These are phyloP conservation scores for Adelosebastes latens DNA, from an alignment of 2,797 vertebrate genomes.

Conservation along the genomic window DNA sequence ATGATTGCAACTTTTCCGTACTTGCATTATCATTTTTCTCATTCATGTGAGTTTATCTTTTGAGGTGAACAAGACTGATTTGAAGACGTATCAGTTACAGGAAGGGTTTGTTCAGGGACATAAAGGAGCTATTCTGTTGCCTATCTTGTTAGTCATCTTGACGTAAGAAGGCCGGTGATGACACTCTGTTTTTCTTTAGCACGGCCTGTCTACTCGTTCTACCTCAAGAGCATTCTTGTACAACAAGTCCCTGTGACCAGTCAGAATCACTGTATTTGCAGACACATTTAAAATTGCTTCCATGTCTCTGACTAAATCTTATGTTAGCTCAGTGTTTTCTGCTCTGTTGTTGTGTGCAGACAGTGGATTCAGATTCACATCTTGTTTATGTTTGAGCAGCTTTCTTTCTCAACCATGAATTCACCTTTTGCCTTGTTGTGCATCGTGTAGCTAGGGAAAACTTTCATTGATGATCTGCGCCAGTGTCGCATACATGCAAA, in stretches of 20 bases:
- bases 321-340: slow-evolving; percentile 2
- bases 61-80: slow-evolving; percentile 15
- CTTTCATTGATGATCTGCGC: slow-evolving; percentile 3
- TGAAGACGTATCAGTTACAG: slow-evolving; percentile 41
- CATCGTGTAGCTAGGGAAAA: not conserved
- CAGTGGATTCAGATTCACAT: slow-evolving; percentile 50
- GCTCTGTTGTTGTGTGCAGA: slow-evolving; percentile 15
- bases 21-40: not conserved
- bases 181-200: slow-evolving; percentile 48
- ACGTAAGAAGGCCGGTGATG: slow-evolving; percentile 53
- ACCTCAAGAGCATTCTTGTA: slow-evolving; percentile 2
- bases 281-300: not conserved
- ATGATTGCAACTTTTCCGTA: not conserved
- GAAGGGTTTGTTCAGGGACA: slow-evolving; percentile 54
- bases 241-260: not conserved
- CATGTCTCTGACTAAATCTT: slow-evolving; percentile 20
- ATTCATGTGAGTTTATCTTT: slow-evolving; percentile 3
- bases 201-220: not conserved
- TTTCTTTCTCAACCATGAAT: slow-evolving; percentile 41
- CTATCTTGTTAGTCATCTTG: slow-evolving; percentile 74
- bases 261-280: slow-evolving; percentile 12
- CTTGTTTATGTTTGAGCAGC: slow-evolving; percentile 60
- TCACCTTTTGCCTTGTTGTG: slow-evolving; percentile 33
- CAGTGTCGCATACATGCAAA: not conserved
- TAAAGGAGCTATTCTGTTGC: slow-evolving; percentile 51